Conservation (phyloP, 2,113 vertebrate species). For the Leucoraja erinaceus region DNA sequence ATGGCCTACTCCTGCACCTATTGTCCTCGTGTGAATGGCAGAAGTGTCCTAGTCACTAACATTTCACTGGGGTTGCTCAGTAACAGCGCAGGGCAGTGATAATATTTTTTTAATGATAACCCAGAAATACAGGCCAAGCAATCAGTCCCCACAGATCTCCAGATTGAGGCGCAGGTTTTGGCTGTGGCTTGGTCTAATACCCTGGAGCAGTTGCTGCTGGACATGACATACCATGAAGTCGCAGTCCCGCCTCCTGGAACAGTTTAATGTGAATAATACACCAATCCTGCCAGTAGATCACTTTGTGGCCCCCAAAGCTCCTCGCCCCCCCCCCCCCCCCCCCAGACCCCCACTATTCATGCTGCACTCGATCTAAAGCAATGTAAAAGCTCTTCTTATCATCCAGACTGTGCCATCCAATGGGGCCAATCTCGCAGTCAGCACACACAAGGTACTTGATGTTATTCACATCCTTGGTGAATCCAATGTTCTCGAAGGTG, state of each 20-base stretch:
- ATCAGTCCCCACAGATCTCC: background rate
- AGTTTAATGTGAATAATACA: background rate
- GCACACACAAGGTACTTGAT: conserved; percentile 92
- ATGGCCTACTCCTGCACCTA: no score
- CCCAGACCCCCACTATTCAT: conserved; percentile 57
- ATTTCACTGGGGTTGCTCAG: background rate
- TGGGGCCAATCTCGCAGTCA: conserved; percentile 94
- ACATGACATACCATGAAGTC: background rate
- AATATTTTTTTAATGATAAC: background rate
- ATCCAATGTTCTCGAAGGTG: conserved; percentile 90
- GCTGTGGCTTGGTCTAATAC: background rate
- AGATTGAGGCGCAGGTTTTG: background rate
- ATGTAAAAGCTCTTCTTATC: conserved; percentile 88
- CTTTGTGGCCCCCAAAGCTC: background rate
- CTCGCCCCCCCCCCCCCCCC: background rate
- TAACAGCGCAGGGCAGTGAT: background rate
- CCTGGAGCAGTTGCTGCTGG: background rate
- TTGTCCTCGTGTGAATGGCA: background rate
- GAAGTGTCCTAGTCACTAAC: background rate
- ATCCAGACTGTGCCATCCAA: conserved; percentile 91
- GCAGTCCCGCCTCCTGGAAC: background rate
- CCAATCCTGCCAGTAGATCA: background rate
- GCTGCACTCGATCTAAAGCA: conserved; percentile 81
- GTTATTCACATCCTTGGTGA: conserved; percentile 88
- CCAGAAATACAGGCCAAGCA: background rate